These are phyloP conservation scores for Thymelicus acteon DNA, from an alignment of 2,888 invertebrate genomes.

Conservation along the genomic window DNA sequence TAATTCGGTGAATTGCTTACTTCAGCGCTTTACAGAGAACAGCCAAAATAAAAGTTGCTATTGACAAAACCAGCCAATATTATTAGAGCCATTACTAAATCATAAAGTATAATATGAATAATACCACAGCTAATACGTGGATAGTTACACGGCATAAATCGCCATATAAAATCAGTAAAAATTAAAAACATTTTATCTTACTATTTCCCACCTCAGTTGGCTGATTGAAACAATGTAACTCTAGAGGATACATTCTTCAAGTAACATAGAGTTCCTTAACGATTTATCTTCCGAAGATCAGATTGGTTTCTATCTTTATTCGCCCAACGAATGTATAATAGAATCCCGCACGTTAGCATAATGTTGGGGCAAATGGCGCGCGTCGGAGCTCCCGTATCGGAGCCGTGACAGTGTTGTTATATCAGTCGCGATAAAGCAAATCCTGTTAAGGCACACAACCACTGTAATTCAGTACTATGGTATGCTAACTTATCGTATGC, in stretches of 20 bases:
- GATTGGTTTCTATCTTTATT: conserved; percentile 37
- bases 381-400: conserved; percentile 64
- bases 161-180: too few species aligned
- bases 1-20: too few species aligned
- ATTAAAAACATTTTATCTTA: too few species aligned
- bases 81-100: too few species aligned
- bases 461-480: conserved; percentile 1
- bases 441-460: conserved; percentile 39
- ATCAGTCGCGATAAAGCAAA: conserved; percentile 61
- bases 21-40: too few species aligned
- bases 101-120: too few species aligned
- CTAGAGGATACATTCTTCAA: conserved; percentile 17
- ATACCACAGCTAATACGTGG: too few species aligned
- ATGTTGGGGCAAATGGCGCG: conserved; percentile 73
- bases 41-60: too few species aligned
- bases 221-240: too few species aligned
- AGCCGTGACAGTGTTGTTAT: conserved; percentile 77
- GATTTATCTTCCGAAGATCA: conserved; percentile 26
- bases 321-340: conserved; percentile 57
- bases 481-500: not conserved
- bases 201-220: too few species aligned
- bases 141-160: too few species aligned
- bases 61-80: too few species aligned
- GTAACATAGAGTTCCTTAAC: conserved; percentile 44
- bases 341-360: conserved; percentile 72